phyloP scores from a whole-genome alignment of 2,888 invertebrate species.

The Sclerodermus sp. region DNA sequence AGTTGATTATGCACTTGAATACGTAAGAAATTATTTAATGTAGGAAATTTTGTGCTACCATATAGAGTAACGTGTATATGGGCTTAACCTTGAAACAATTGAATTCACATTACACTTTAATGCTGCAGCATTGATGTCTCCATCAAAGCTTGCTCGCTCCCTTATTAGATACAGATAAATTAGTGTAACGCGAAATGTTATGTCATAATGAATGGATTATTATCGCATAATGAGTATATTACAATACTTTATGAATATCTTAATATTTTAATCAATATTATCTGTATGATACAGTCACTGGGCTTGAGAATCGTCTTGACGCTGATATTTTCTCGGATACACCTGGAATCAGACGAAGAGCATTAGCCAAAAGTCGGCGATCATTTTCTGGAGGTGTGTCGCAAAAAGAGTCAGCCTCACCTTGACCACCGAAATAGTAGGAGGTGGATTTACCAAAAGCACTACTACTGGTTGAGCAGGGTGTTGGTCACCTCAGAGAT shows the following conservation, averaged over 20 bases:
- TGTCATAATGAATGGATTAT: constrained; percentile 17
- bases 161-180: constrained; percentile 26
- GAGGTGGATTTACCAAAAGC: constrained; percentile 34
- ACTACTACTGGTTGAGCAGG: constrained; percentile 67
- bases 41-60: constrained; percentile 16
- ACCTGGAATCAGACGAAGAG: constrained; percentile 26
- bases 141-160: not conserved
- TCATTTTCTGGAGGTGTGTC: no score
- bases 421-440: constrained; percentile 30
- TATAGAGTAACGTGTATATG: constrained; percentile 2
- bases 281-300: constrained; percentile 41
- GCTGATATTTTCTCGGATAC: constrained; percentile 20
- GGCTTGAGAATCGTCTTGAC: constrained; percentile 20
- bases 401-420: constrained; percentile 15
- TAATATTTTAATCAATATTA: constrained; percentile 38
- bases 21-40: not conserved
- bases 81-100: not conserved
- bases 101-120: not conserved
- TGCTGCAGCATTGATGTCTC: no score
- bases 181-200: constrained; percentile 23
- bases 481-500: constrained; percentile 80
- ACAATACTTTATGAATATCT: constrained; percentile 38
- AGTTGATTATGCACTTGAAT: not conserved
- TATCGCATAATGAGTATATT: constrained; percentile 41
- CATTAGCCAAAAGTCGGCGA: no score